Evolutionary conservation across 2,888 invertebrate species (phyloP), one percentile per base, ranked within the genome.

Genomic region (Dicranocentrus wangi): DNA sequence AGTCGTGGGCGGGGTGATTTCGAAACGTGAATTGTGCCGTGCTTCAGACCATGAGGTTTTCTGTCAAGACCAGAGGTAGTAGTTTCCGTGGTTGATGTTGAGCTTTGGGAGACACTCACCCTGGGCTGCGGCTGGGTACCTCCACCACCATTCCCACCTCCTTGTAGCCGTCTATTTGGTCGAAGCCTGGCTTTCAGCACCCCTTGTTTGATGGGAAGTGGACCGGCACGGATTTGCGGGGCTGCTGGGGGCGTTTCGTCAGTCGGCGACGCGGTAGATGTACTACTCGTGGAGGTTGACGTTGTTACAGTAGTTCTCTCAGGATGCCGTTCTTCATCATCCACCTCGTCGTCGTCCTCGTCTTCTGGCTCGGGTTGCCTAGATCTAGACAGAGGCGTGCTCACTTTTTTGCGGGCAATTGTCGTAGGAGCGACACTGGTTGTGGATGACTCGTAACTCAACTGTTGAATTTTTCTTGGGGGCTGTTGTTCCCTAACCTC

Each of bases 251-350:
- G 13, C 17, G 66, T 66, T 13, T 66, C 58, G 1, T 70, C 19
- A 3, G 71, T 39, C 1, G 82, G 53, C 17, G 76, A 60, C 1
- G 75, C 39, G 32, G 53, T n/a, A 1, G 63, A 27, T 13, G 51
- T 73, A 15, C 70, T 75, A 32, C 73, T 75, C 15, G 69, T 68
- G 15, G 73, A 63, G 17, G 79, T 75, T 28, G 79, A 66, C 1
- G 70, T 68, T 5, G 53, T 63, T 0, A 43, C 28, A 1, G 69
- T 77, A 0, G 77, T 53, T 19, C 51, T 47, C 60, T 65, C 76
- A 15, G 42, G 53, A 42, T 32, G 27, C 15, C 5, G 15, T 15
- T 60, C 69, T 19, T 71, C 51, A 15, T 65, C 60, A 8, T 66
- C 66, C 7, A 65, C 21, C 13, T 55, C 19, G 5, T 61, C 61